These are phyloP conservation scores for Nineta flava DNA, from an alignment of 2,888 invertebrate genomes.

Conservation along the genomic window DNA sequence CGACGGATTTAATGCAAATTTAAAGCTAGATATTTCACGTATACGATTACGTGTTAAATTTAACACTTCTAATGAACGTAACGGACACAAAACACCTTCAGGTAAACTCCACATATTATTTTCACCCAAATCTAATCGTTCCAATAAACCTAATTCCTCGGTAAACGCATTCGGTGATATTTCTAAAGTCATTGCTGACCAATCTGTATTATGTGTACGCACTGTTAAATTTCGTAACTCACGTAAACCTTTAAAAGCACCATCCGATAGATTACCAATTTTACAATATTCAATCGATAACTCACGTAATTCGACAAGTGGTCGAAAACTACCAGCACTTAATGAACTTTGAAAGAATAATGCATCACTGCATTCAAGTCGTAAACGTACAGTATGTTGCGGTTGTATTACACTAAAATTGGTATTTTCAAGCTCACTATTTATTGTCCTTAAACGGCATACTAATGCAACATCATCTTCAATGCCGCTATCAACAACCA, in stretches of 20 bases:
- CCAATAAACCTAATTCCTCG: slow-evolving; percentile 54
- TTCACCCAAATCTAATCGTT: slow-evolving; percentile 58
- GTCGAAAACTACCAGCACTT: slow-evolving; percentile 59
- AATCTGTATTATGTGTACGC: slow-evolving; percentile 69
- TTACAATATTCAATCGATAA: slow-evolving; percentile 70
- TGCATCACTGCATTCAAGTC: slow-evolving; percentile 65
- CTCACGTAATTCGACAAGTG: slow-evolving; percentile 57
- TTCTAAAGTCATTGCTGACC: slow-evolving; percentile 66
- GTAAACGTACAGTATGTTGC: slow-evolving; percentile 58
- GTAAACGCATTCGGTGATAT: slow-evolving; percentile 58
- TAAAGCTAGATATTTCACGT: slow-evolving; percentile 56
- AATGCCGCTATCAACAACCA: slow-evolving; percentile 47
- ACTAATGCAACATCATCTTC: slow-evolving; percentile 53
- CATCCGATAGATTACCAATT: slow-evolving; percentile 64
- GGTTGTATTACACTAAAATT: slow-evolving; percentile 73
- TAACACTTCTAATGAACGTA: slow-evolving; percentile 54
- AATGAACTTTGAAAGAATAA: slow-evolving; percentile 67
- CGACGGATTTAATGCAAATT: slow-evolving; percentile 43
- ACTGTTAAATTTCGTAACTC: slow-evolving; percentile 65
- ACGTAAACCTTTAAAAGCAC: slow-evolving; percentile 64
- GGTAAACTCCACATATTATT: slow-evolving; percentile 70
- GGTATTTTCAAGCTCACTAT: slow-evolving; percentile 66
- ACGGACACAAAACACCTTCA: slow-evolving; percentile 59
- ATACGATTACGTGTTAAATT: slow-evolving; percentile 68
- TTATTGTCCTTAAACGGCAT: slow-evolving; percentile 59